A percentile compares a stretch with the other conserved stretches of the same genome.
phyloP scores from a whole-genome alignment of 2,113 vertebrate genomes.

The Hassar affinis region DNA sequence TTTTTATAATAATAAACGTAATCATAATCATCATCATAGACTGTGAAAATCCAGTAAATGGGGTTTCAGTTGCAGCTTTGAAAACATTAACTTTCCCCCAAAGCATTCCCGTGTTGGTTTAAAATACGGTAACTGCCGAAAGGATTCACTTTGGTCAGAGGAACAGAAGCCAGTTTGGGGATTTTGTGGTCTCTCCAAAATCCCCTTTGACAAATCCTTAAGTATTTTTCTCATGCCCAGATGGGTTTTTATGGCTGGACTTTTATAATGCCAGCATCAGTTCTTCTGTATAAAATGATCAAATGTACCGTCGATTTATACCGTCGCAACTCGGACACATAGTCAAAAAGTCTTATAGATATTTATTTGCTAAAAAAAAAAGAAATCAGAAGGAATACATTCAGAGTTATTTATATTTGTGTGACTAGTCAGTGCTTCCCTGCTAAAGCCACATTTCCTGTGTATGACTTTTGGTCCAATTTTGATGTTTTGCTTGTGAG shows the following conservation, averaged over 20 bases:
- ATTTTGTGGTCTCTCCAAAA: slow-evolving; percentile 18
- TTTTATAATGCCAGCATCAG: neutral
- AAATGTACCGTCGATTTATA: no score
- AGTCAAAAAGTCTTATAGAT: neutral
- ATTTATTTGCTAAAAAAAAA: neutral
- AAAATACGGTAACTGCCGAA: neutral
- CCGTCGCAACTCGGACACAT: neutral
- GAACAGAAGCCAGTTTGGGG: slow-evolving; percentile 2
- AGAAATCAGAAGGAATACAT: neutral
- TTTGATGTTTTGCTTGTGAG: neutral
- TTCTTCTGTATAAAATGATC: neutral
- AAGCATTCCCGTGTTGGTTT: neutral
- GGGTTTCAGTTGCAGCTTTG: neutral
- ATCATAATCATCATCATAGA: neutral
- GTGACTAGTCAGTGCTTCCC: no score
- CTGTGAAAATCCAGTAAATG: neutral
- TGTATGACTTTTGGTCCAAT: no score
- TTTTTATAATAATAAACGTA: neutral
- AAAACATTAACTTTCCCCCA: neutral
- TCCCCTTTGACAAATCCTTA: slow-evolving; percentile 2
- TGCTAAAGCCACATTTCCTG: no score
- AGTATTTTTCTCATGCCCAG: neutral
- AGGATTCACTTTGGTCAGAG: neutral
- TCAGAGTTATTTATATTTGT: neutral
- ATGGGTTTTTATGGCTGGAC: neutral